Evolutionary conservation across 37 sponge, comb jelly and placozoan species (phyloP).

Genomic region (Haliclona indistincta): DNA sequence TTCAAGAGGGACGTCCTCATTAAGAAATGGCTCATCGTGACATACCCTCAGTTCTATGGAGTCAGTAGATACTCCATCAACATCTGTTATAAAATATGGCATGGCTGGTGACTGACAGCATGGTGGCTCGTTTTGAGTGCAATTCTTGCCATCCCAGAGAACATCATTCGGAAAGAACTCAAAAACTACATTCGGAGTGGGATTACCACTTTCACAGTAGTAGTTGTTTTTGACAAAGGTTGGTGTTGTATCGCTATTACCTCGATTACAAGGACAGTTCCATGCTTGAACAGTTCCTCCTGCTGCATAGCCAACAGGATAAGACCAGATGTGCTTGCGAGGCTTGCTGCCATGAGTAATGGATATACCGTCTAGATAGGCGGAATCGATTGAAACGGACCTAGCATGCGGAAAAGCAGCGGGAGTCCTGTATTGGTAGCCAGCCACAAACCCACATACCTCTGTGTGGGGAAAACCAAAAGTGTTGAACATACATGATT

Average conservation of each 20-base stretch:
- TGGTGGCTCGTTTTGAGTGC: not conserved
- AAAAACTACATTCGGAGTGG: not conserved
- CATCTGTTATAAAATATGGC: too few relatives aligned
- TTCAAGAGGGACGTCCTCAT: too few relatives aligned
- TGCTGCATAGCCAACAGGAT: too few relatives aligned
- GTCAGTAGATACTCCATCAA: too few relatives aligned
- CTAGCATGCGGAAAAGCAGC: not conserved
- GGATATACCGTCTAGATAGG: slow-evolving; percentile 1
- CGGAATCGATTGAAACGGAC: not conserved
- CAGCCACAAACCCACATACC: not conserved
- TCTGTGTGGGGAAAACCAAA: too few relatives aligned
- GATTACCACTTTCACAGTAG: slow-evolving; percentile 20
- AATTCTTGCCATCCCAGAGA: slow-evolving; percentile 24
- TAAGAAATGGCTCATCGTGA: too few relatives aligned
- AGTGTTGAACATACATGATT: too few relatives aligned
- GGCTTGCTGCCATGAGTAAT: not conserved
- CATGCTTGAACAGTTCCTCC: not conserved
- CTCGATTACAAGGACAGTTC: not conserved
- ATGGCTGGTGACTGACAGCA: slow-evolving; percentile 6
- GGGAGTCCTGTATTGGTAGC: not conserved
- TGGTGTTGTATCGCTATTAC: not conserved
- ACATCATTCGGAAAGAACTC: not conserved
- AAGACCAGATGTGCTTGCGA: slow-evolving; percentile 4
- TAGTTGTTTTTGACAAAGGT: slow-evolving; percentile 22
- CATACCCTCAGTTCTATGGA: too few relatives aligned